Percentiles rank a stretch among this genome's conserved stretches.
phyloP scores from a whole-genome alignment of 2,888 invertebrate genomes.

The Mechanitis messenoides region DNA sequence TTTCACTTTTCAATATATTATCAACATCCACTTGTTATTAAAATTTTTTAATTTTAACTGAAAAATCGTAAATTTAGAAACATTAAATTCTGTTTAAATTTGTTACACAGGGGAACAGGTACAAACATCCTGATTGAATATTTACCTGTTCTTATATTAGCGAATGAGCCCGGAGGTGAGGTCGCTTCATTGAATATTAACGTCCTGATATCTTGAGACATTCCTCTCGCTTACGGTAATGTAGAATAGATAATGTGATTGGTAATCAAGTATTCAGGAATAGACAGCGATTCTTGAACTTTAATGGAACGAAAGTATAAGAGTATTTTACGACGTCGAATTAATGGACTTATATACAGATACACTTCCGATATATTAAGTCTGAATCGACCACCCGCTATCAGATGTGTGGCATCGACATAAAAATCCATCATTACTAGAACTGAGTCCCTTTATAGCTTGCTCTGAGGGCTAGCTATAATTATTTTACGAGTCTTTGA shows the following conservation, averaged over 20 bases:
- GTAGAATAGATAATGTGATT: slow-evolving; percentile 24
- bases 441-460: slow-evolving; percentile 6
- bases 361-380: slow-evolving; percentile 2
- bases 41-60: background rate
- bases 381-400: slow-evolving; percentile 10
- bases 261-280: slow-evolving; percentile 21
- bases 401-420: slow-evolving; percentile 11
- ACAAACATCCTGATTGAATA: slow-evolving; percentile 19
- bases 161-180: slow-evolving; percentile 13
- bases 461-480: slow-evolving; percentile 5
- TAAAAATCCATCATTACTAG: slow-evolving; percentile 10
- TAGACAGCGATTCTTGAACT: background rate
- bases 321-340: background rate
- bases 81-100: background rate
- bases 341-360: background rate
- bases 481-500: slow-evolving; percentile 19
- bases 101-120: background rate
- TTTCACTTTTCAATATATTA: too few relatives aligned
- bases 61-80: background rate
- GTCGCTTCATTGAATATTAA: slow-evolving; percentile 23
- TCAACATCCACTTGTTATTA: background rate
- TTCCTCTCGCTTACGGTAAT: slow-evolving; percentile 15
- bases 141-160: slow-evolving; percentile 25
- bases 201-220: slow-evolving; percentile 11
- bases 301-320: background rate